These are phyloP conservation scores for Hepsetus odoe DNA, from an alignment of 2,113 vertebrate genomes.

Conservation along the genomic window DNA sequence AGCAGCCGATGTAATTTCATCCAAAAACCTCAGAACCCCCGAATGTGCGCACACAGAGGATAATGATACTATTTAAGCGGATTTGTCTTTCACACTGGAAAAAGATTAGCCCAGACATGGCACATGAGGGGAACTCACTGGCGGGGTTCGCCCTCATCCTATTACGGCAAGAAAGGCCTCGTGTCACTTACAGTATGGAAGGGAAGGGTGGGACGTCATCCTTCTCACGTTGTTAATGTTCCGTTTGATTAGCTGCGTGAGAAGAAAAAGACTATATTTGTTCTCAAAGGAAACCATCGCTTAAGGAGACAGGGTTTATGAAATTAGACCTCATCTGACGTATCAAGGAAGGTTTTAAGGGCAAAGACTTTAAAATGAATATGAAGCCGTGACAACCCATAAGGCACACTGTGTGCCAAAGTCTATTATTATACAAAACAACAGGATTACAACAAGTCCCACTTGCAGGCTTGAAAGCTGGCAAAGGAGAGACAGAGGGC, in stretches of 20 bases:
- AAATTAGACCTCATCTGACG: neutral
- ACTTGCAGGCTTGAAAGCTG: neutral
- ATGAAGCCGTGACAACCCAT: neutral
- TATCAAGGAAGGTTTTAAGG: neutral
- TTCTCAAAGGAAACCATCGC: neutral
- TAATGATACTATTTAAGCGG: neutral
- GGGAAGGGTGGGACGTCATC: constrained; percentile 97
- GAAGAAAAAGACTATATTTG: constrained; percentile 13
- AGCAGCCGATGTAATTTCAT: neutral
- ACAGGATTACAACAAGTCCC: neutral
- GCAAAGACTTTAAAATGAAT: neutral
- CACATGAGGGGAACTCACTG: neutral
- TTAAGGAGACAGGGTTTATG: neutral
- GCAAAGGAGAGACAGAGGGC: neutral
- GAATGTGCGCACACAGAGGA: neutral
- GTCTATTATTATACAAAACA: neutral
- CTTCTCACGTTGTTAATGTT: constrained; percentile 94
- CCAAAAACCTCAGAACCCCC: neutral
- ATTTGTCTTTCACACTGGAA: constrained; percentile 25
- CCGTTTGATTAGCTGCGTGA: constrained; percentile 92
- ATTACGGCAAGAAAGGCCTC: neutral
- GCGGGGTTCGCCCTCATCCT: neutral
- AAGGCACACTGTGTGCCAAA: neutral
- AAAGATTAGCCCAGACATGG: neutral
- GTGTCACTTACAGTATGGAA: constrained; percentile 93